Percentiles rank a stretch among this genome's conserved stretches.
These are phyloP conservation scores for Bos indicus DNA, from an alignment of 2,113 vertebrate genomes.

Conservation along the genomic window DNA sequence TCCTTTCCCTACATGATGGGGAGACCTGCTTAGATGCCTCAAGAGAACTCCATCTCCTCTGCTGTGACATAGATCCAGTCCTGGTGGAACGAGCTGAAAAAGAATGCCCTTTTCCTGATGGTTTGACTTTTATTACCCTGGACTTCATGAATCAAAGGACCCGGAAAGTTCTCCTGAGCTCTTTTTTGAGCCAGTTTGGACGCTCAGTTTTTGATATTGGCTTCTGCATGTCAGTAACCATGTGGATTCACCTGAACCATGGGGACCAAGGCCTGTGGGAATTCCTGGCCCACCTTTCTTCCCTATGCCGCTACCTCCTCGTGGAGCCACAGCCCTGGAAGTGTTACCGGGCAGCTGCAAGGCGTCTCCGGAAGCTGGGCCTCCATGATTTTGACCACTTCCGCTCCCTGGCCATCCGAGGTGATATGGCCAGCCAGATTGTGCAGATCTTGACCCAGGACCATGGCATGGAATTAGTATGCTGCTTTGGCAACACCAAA, in stretches of 20 bases:
- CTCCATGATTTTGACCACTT: constrained; percentile 91
- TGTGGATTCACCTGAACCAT: constrained; percentile 97
- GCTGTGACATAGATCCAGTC: constrained; percentile 90
- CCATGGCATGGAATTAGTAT: constrained; percentile 87
- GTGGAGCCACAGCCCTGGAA: constrained; percentile 96
- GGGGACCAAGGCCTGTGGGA: constrained; percentile 86
- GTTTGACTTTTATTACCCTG: constrained; percentile 85
- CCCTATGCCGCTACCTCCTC: constrained; percentile 84
- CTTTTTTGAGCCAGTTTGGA: constrained; percentile 81
- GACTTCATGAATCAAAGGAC: constrained; percentile 84
- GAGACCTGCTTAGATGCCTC: constrained; percentile 25
- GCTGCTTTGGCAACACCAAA: constrained; percentile 88
- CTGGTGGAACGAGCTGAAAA: constrained; percentile 85
- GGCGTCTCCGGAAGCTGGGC: constrained; percentile 90
- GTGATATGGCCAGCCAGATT: constrained; percentile 83
- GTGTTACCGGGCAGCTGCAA: constrained; percentile 92
- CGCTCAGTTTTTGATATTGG: constrained; percentile 85
- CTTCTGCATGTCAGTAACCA: constrained; percentile 93
- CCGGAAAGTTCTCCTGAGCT: constrained; percentile 73
- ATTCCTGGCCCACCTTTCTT: constrained; percentile 86
- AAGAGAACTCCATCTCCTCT: constrained; percentile 84
- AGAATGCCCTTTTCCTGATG: constrained; percentile 84
- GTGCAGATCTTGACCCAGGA: constrained; percentile 83
- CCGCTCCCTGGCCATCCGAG: constrained; percentile 83
- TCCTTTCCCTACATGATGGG: constrained; percentile 73